Percentiles rank a stretch among this genome's conserved stretches.
phyloP scores from a whole-genome alignment of 2,797 vertebrate species.

The Orientallactaga sibirica region DNA sequence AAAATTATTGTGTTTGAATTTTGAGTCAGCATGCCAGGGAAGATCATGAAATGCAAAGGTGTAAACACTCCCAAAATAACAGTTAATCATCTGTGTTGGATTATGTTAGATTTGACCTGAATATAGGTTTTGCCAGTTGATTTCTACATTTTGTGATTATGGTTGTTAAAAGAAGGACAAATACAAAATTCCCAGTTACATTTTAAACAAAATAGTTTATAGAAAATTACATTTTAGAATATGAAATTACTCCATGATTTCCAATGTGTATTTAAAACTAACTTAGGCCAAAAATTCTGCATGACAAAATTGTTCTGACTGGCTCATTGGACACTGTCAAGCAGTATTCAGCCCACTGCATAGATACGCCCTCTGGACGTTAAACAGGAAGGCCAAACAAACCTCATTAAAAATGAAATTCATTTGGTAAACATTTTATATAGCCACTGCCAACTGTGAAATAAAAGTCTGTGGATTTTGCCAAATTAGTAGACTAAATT shows the following conservation, averaged over 20 bases:
- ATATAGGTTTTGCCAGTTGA: neutral
- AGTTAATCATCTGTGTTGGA: neutral
- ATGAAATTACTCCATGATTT: slow-evolving; percentile 26
- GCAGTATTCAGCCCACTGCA: neutral
- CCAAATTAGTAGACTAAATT: slow-evolving; percentile 32
- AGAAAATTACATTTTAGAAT: neutral
- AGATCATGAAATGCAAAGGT: neutral
- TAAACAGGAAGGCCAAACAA: neutral
- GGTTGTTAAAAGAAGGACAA: neutral
- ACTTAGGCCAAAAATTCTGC: slow-evolving; percentile 19
- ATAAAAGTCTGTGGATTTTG: slow-evolving; percentile 40
- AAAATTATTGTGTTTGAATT: slow-evolving; percentile 38
- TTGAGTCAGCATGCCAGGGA: neutral
- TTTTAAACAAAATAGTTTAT: neutral
- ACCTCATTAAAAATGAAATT: slow-evolving; percentile 58
- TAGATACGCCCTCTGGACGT: neutral
- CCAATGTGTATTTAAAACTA: neutral
- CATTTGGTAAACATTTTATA: slow-evolving; percentile 8
- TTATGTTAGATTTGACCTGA: slow-evolving; percentile 1
- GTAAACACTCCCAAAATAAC: neutral
- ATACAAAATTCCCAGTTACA: neutral
- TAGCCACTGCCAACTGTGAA: neutral
- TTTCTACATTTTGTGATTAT: neutral
- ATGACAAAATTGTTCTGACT: neutral
- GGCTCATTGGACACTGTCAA: neutral